phyloP scores from a whole-genome alignment of 2,888 invertebrate species.

The Thymelicus sylvestris region DNA sequence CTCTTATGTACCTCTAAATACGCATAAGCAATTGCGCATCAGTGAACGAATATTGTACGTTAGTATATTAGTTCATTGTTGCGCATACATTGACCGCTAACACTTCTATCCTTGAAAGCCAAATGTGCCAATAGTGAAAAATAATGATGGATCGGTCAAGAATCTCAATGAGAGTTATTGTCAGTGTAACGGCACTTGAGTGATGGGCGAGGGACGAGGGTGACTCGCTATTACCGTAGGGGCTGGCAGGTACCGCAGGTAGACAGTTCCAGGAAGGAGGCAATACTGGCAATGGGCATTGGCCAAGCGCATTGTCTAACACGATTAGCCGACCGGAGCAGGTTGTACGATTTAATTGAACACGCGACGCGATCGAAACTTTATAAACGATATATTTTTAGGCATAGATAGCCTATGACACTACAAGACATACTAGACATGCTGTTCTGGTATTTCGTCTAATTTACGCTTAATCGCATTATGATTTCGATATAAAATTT shows the following conservation, averaged over 20 bases:
- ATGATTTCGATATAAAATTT: not conserved
- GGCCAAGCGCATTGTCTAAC: not conserved
- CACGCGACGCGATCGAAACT: not conserved
- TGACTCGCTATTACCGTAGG: not conserved
- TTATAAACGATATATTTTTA: not conserved
- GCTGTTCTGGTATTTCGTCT: too few species aligned
- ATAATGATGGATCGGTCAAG: not conserved
- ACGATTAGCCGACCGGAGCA: not conserved
- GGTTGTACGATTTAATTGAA: conserved; percentile 16
- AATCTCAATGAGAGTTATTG: not conserved
- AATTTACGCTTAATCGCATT: not conserved
- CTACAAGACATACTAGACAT: too few species aligned
- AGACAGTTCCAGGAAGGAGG: conserved; percentile 12
- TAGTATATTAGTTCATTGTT: too few species aligned
- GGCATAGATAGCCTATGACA: not conserved
- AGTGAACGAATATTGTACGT: too few species aligned
- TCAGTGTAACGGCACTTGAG: conserved; percentile 1
- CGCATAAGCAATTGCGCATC: too few species aligned
- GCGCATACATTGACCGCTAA: too few species aligned
- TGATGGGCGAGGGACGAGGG: not conserved
- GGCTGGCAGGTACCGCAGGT: conserved; percentile 1
- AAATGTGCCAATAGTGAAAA: not conserved
- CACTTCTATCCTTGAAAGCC: too few species aligned
- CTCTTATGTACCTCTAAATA: too few species aligned
- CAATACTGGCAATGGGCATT: not conserved